A percentile compares a stretch with the other conserved stretches of the same genome.
phyloP scores from a whole-genome alignment of 1,140 invertebrate species.

The Harlomillsia oculata region DNA sequence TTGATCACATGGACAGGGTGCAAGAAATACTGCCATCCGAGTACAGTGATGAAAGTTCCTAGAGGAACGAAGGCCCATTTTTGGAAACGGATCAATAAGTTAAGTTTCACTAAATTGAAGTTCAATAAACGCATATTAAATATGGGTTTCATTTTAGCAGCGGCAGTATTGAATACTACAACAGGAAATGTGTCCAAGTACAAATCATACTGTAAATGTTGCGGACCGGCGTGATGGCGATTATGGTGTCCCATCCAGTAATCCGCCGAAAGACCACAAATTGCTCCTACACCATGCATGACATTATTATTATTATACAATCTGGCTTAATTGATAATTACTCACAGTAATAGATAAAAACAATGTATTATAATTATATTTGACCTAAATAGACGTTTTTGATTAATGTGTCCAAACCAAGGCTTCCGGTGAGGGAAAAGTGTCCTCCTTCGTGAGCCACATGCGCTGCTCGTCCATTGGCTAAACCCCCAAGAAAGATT shows the following conservation, averaged over 20 bases:
- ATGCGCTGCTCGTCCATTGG: neutral
- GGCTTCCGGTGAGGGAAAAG: neutral
- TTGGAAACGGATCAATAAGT: too few relatives aligned
- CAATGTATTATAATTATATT: neutral
- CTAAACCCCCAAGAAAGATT: neutral
- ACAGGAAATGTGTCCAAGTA: conserved; percentile 4
- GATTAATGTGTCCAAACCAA: neutral
- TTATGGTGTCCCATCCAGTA: neutral
- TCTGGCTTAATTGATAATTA: too few relatives aligned
- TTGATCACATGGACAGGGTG: neutral
- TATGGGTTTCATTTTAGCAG: too few relatives aligned
- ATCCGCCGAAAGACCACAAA: neutral
- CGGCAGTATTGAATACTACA: neutral
- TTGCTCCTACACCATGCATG: neutral
- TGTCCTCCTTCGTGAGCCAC: conserved; percentile 5
- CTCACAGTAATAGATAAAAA: too few relatives aligned
- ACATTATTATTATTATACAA: too few relatives aligned
- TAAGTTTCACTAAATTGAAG: neutral
- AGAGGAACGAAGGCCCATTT: neutral
- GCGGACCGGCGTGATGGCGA: neutral
- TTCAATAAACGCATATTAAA: too few relatives aligned
- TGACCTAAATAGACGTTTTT: conserved; percentile 45
- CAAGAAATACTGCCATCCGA: neutral
- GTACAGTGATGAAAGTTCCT: neutral
- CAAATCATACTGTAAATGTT: neutral